phyloP scores from a whole-genome alignment of 2,888 invertebrate species.

The Cybosia mesomella region DNA sequence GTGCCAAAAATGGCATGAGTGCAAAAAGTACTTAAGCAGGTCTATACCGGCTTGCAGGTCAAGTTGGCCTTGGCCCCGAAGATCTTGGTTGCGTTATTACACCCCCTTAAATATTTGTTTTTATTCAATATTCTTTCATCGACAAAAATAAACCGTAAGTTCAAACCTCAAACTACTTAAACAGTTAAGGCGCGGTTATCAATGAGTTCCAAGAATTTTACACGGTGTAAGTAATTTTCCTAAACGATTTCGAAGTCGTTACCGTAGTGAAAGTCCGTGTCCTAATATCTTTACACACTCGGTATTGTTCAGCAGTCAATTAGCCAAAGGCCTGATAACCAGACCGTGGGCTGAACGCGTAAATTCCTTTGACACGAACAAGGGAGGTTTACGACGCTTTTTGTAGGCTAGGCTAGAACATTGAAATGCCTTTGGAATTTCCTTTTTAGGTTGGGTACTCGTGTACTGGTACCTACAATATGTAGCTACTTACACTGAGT shows the following conservation, averaged over 20 bases:
- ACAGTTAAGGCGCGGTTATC: constrained; percentile 12
- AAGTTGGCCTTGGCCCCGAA: neutral
- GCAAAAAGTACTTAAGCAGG: too few species aligned
- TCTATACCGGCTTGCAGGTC: too few species aligned
- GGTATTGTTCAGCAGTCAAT: constrained; percentile 53
- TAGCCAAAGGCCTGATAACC: constrained; percentile 51
- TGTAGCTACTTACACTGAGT: neutral
- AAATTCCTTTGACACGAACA: constrained; percentile 59
- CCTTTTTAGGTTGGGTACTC: constrained; percentile 24
- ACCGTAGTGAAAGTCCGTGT: constrained; percentile 44
- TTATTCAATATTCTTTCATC: too few species aligned
- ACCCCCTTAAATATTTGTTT: too few species aligned
- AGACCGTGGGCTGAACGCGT: constrained; percentile 49
- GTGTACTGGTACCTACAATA: neutral
- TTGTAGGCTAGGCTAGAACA: constrained; percentile 47
- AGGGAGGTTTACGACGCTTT: constrained; percentile 51
- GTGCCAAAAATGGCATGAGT: too few species aligned
- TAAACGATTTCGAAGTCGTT: constrained; percentile 31
- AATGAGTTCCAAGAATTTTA: constrained; percentile 21
- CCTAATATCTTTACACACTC: constrained; percentile 36
- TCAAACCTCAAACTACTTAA: neutral
- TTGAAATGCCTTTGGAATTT: constrained; percentile 46
- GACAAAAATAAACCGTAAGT: neutral
- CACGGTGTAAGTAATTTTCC: constrained; percentile 35
- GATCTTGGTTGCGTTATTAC: neutral